Evolutionary conservation across 2,113 vertebrate genomes (phyloP), one percentile per base, ranked within the genome.

Genomic region (Paradoxurus hermaphroditus): DNA sequence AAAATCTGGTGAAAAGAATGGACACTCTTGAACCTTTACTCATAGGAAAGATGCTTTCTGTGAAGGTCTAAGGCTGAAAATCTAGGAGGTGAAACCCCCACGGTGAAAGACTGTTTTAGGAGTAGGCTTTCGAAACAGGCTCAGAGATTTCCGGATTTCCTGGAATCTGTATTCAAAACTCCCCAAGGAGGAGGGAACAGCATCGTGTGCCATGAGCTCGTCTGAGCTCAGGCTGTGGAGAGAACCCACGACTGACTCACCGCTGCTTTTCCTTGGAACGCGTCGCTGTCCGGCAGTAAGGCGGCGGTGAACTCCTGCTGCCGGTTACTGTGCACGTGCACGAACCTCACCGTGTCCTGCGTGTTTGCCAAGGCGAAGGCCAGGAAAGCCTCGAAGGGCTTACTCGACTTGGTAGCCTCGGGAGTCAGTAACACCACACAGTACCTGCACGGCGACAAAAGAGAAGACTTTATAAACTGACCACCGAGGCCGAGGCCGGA

Each of bases 351-450:
- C 0, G 99, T 99, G 93, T 99, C 99, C 75, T 99, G 99, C 0
- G 99, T 98, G 97, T 99, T 99, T 86, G 99, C 98, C 27, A 99
- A 98, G 0, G 99, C 99, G 34, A 99, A 99, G 3, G 99, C 99
- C 90, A 99, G 98, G 97, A 99, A 99, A 0, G 99, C 98, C 83
- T 99, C 99, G 1, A 99, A 99, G 79, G 99, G 98, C 21, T 98
- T 92, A 0, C 98, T 96, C 94, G 99, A 98, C 83, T 98, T 98
- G 41, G 99, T 98, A 0, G 99, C 99, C 63, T 99, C 99, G 0
- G 99, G 94, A 0, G 99, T 99, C 46, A 99, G 98, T 90, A 99
- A 98, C 91, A 99, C 98, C 88, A 99, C 99, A 0, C 99, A 99
- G 98, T 99, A 99, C 98, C 99, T 99, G 92, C 49, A 77, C 12